A percentile compares a stretch with the other conserved stretches of the same genome.
These are phyloP conservation scores for Collichthys lucidus DNA, from an alignment of 2,113 vertebrate genomes.

Conservation along the genomic window DNA sequence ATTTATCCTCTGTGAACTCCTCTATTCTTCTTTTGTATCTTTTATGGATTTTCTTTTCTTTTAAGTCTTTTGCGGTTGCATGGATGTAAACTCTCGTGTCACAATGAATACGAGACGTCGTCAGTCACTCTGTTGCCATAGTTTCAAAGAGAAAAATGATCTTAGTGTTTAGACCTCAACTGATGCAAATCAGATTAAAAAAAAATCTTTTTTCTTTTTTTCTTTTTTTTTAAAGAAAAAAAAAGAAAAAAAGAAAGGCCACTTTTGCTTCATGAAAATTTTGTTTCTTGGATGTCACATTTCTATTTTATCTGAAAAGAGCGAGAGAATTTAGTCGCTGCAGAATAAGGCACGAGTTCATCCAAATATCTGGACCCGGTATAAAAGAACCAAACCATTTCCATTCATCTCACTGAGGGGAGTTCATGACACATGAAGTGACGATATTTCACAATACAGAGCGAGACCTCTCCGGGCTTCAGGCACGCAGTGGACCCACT, in stretches of 20 bases:
- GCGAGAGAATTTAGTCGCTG: conserved; percentile 9
- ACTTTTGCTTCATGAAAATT: conserved; percentile 19
- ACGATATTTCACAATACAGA: conserved; percentile 57
- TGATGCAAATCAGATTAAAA: conserved; percentile 43
- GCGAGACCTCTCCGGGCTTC: conserved; percentile 28
- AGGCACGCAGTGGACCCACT: conserved; percentile 47
- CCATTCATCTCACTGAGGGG: conserved; percentile 24
- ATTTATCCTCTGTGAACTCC: not conserved
- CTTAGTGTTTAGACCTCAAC: conserved; percentile 46
- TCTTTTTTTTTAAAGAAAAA: no score
- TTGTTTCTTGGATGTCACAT: conserved; percentile 15
- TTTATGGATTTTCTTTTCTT: conserved; percentile 18
- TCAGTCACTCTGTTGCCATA: conserved; percentile 42
- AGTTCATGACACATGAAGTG: conserved; percentile 58
- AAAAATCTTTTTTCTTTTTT: not conserved
- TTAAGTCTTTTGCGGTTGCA: conserved; percentile 10
- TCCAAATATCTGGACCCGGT: conserved; percentile 27
- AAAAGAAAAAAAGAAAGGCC: not conserved
- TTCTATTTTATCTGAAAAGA: conserved; percentile 21
- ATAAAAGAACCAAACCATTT: conserved; percentile 36
- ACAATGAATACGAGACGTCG: conserved; percentile 27
- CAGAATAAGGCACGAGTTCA: conserved; percentile 15
- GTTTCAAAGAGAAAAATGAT: conserved; percentile 51
- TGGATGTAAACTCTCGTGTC: conserved; percentile 39
- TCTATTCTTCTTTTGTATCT: conserved; percentile 32